Evolutionary conservation across 2,113 vertebrate genomes (phyloP), one percentile per base, ranked within the genome.

Genomic region (Proterorhinus semilunaris): DNA sequence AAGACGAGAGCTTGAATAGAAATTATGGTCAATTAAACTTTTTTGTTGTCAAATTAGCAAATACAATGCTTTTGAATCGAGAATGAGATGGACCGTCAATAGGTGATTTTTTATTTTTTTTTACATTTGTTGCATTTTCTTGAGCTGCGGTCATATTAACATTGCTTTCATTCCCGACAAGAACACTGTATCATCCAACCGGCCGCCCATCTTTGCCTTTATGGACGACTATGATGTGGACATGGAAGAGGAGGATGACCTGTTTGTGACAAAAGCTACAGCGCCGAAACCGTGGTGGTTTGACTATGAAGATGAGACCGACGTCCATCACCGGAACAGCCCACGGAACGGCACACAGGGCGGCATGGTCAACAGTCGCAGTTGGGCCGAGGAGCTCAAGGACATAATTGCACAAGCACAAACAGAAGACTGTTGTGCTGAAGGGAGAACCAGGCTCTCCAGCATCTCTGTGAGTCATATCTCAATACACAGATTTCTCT

Each of bases 341-440:
- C 53, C 52, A 57, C 64, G 73, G 47, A 45, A 6, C 66, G 36
- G 12, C 51, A 57, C 52, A 57, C 67, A 69, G 64, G 68, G 80
- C 50, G 66, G 49, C 74, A 83, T 85, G 75, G 82, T 88, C 6
- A 87, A 88, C 77, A 84, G 86, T 51, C 65, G 74, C 49, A 89
- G 84, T 57, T 89, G 86, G 88, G 78, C 88, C 1, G 83, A 90
- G 54, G 84, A 90, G 66, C 82, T 90, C 16, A 69, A 82, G 71
- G 83, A 85, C 52, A 75, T 89, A 51, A 86, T 82, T 62, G 47
- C 48, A 58, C 66, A 61, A 42, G 42, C 72, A 47, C 80, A 70
- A 67, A 10, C 70, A 42, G 78, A 74, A 5, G 65, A 71, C 50
- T 81, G 66, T 72, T 76, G 71, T 61, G 66, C 17, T n/a, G 70